phyloP scores from a whole-genome alignment of 2,797 vertebrate species.

The Eulemur rubriventer region DNA sequence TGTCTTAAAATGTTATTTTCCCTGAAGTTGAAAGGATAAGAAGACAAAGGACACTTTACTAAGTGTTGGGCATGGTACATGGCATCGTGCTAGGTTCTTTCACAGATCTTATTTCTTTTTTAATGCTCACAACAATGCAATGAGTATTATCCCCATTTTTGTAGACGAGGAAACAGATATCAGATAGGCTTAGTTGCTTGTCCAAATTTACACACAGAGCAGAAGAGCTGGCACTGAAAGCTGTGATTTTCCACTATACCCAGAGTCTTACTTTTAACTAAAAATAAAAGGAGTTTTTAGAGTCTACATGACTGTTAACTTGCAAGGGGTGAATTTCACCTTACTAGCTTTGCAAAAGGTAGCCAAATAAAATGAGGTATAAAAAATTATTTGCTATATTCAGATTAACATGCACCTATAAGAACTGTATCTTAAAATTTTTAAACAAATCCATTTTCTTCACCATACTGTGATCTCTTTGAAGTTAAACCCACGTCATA shows the following conservation, averaged over 20 bases:
- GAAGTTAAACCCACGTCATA: not conserved
- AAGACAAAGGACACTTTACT: not conserved
- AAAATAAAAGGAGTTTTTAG: not conserved
- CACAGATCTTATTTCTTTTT: not conserved
- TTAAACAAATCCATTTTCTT: not conserved
- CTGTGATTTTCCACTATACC: not conserved
- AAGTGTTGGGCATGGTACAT: fast-evolving
- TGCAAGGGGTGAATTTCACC: not conserved
- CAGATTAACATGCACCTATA: not conserved
- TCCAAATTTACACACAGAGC: not conserved
- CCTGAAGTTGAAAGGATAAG: not conserved
- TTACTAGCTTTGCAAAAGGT: not conserved
- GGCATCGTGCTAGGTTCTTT: not conserved
- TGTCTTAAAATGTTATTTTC: not conserved
- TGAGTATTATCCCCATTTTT: not conserved
- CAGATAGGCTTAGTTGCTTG: not conserved
- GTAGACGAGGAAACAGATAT: not conserved
- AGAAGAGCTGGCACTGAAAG: not conserved
- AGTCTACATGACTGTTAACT: not conserved
- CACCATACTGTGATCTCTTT: not conserved
- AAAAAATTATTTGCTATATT: not conserved
- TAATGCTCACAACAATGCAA: not conserved
- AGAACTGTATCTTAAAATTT: not conserved
- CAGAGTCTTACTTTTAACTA: not conserved
- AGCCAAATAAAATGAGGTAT: not conserved